phyloP scores from a whole-genome alignment of 2,797 vertebrate genomes.

The Onychomys arenicola region DNA sequence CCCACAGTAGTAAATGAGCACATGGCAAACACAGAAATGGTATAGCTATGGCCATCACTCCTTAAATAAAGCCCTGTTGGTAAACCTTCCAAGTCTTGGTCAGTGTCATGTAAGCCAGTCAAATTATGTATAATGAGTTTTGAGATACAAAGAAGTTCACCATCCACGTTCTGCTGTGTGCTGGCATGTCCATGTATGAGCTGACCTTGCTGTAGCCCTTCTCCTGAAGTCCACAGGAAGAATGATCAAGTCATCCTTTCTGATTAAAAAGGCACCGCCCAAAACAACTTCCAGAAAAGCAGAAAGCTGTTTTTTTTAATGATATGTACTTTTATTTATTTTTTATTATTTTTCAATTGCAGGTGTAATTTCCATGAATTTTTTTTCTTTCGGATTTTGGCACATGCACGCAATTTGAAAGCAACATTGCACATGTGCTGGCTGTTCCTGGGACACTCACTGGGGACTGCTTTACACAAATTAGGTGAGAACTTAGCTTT shows the following conservation, averaged over 20 bases:
- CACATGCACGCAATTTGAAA: slow-evolving; percentile 70
- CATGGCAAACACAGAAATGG: rapidly evolving
- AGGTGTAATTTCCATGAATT: slow-evolving; percentile 76
- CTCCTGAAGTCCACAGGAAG: not conserved
- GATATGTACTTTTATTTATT: slow-evolving; percentile 50
- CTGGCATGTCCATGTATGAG: not conserved
- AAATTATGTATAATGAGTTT: not conserved
- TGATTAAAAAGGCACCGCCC: slow-evolving; percentile 60
- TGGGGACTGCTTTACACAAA: slow-evolving; percentile 76
- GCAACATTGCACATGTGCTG: slow-evolving; percentile 50
- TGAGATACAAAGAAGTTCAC: not conserved
- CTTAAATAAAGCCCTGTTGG: not conserved
- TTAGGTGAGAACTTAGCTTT: slow-evolving; percentile 77
- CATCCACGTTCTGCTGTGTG: not conserved
- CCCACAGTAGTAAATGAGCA: not conserved
- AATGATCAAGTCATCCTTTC: slow-evolving; percentile 53
- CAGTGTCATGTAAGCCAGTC: not conserved
- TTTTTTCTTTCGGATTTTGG: slow-evolving; percentile 68
- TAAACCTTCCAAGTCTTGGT: not conserved
- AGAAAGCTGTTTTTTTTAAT: not conserved
- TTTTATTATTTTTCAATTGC: slow-evolving; percentile 53
- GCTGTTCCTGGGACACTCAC: slow-evolving; percentile 65
- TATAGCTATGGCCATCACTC: rapidly evolving
- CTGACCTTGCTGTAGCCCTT: not conserved
- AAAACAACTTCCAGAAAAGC: slow-evolving; percentile 7